Percentiles rank a stretch among this genome's conserved stretches.
These are phyloP conservation scores for Eptesicus fuscus DNA, from an alignment of 2,113 vertebrate species.

Conservation along the genomic window DNA sequence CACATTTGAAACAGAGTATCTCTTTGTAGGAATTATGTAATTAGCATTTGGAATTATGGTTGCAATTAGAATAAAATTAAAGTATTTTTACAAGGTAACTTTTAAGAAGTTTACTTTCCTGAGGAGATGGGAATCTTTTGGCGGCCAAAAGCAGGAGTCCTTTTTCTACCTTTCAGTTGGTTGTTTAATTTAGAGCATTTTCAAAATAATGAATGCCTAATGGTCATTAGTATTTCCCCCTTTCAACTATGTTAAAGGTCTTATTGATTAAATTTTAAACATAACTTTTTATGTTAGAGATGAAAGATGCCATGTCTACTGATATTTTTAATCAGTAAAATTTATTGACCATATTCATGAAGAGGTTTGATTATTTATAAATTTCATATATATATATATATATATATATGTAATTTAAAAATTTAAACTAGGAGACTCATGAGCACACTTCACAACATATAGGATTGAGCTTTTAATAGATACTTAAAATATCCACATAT, in stretches of 20 bases:
- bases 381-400: neutral
- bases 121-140: neutral
- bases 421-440: neutral
- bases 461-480: neutral
- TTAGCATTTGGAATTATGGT: slow-evolving; percentile 54
- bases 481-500: neutral
- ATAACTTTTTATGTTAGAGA: neutral
- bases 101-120: slow-evolving; percentile 40
- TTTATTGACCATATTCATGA: neutral
- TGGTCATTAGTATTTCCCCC: neutral
- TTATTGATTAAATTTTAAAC: neutral
- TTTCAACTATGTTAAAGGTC: slow-evolving; percentile 9
- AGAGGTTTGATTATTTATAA: slow-evolving; percentile 7
- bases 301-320: neutral
- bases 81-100: slow-evolving; percentile 43
- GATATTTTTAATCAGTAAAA: neutral
- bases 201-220: neutral
- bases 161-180: neutral
- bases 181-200: neutral
- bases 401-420: neutral
- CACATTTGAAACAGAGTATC: neutral
- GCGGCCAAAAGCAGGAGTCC: neutral
- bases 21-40: slow-evolving; percentile 52
- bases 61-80: slow-evolving; percentile 54
- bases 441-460: neutral